A percentile compares a stretch with the other conserved stretches of the same genome.
Evolutionary conservation across 2,113 vertebrate genomes (phyloP).

Genomic region (Dinomys branickii): DNA sequence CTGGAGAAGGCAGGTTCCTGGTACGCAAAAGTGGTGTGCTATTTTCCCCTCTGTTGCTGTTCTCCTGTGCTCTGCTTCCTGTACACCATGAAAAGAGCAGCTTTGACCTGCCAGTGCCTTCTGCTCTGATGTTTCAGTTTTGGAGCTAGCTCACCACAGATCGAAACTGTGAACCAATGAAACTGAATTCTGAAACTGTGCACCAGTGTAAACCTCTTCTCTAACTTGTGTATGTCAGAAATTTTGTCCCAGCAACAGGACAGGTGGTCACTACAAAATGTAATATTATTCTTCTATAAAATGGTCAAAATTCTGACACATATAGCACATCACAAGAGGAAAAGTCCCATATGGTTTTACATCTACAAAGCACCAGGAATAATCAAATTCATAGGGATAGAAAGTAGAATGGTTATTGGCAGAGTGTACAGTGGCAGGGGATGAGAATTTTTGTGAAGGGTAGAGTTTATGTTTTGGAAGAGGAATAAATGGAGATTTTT

Average conservation of each 20-base stretch:
- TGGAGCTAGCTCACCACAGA: not conserved
- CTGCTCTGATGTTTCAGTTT: not conserved
- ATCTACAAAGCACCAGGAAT: not conserved
- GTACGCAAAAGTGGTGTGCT: fast-evolving
- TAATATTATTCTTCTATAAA: not conserved
- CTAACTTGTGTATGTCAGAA: not conserved
- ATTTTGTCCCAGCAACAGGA: not conserved
- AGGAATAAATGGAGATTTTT: not conserved
- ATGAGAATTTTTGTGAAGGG: not conserved
- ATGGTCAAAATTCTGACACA: not conserved
- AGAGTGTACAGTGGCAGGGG: not conserved
- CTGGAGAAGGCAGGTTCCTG: not conserved
- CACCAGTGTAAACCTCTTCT: not conserved
- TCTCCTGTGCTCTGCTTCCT: not conserved
- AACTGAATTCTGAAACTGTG: not conserved
- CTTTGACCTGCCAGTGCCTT: not conserved
- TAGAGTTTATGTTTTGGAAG: not conserved
- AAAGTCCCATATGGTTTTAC: not conserved
- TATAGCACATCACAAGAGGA: not conserved
- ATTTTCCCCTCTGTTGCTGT: not conserved
- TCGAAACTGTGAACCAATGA: not conserved
- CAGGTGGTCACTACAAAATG: not conserved
- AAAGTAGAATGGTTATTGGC: not conserved
- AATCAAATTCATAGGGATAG: not conserved
- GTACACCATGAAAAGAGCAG: not conserved